Evolutionary conservation across 2,113 vertebrate species (phyloP), one percentile per base, ranked within the genome.

Genomic region (Clinocottus analis): DNA sequence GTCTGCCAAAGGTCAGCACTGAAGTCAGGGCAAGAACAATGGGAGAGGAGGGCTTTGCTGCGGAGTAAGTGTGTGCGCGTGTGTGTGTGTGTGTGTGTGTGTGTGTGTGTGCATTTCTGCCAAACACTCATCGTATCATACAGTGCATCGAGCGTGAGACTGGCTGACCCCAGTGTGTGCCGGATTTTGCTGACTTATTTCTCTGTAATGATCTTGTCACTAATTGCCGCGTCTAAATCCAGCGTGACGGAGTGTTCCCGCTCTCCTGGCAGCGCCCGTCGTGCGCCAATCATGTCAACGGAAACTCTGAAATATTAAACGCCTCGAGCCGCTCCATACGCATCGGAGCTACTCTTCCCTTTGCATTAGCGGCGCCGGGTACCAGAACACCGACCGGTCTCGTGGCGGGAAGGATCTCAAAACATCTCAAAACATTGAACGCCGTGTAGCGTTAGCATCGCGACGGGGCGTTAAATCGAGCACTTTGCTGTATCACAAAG

Each of bases 241-340:
- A 85, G 69, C 85, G 60, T 90, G 88, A 90, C 85, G 78, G 87
- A 91, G 87, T 85, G 86, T 91, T 91, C 89, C 88, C 75, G 83
- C 78, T 77, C 79, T 84, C 49, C 76, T 65, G 29, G 39, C 82
- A 13, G 63, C 63, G 79, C 59, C 78, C 64, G 69, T 43, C 64
- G 69, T 43, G 70, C 55, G 66, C 86, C 91, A 84, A 85, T 85
- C 92, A 87, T 83, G 84, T 87, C 76, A 80, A 83, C 80, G 78
- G 86, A 92, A 89, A 93, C 91, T 76, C 85, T 92, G 74, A 94
- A 93, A 93, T 92, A 94, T 93, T 93, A 93, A 94, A 91, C 85
- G 90, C 84, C 68, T 64, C 1, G 55, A 84, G 80, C 70, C 35
- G 74, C 82, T 85, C 67, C 75, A 71, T 89, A 88, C 88, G 81